These are phyloP conservation scores for Ceratothoa steindachneri DNA, from an alignment of 2,888 invertebrate genomes.

Conservation along the genomic window DNA sequence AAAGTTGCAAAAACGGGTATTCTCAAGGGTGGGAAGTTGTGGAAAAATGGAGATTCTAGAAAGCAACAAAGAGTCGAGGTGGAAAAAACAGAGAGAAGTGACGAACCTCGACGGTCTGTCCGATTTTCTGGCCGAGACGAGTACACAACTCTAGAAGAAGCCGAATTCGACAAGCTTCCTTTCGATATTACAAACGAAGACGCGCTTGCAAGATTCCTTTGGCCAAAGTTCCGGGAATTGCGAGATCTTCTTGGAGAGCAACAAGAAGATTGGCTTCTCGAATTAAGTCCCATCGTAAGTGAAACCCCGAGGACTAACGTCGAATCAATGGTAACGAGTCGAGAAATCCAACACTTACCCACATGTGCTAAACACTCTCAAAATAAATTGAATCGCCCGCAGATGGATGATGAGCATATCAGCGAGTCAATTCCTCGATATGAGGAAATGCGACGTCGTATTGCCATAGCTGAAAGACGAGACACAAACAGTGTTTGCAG, in stretches of 20 bases:
- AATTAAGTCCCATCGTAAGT: slow-evolving; percentile 26
- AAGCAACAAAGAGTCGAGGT: slow-evolving; percentile 24
- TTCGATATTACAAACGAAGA: slow-evolving; percentile 28
- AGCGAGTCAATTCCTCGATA: slow-evolving; percentile 42
- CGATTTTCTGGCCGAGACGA: slow-evolving; percentile 44
- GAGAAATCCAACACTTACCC: background rate
- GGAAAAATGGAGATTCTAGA: slow-evolving; percentile 60
- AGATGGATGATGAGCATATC: slow-evolving; percentile 46
- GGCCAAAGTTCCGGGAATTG: slow-evolving; percentile 27
- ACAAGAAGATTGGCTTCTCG: slow-evolving; percentile 35
- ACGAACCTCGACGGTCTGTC: slow-evolving; percentile 32
- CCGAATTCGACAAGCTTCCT: slow-evolving; percentile 28
- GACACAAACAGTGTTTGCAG: slow-evolving; percentile 40
- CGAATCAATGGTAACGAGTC: background rate
- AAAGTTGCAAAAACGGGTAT: slow-evolving; percentile 61
- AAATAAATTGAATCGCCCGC: slow-evolving; percentile 20
- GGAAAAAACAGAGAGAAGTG: slow-evolving; percentile 25
- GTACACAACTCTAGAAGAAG: slow-evolving; percentile 32
- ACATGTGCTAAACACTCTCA: background rate
- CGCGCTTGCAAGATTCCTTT: slow-evolving; percentile 26
- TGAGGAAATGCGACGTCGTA: slow-evolving; percentile 43
- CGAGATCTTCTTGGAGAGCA: slow-evolving; percentile 27
- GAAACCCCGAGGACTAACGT: slow-evolving; percentile 10
- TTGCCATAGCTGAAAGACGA: slow-evolving; percentile 40
- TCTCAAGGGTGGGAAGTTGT: slow-evolving; percentile 70